Conservation (phyloP, 2,797 vertebrate species). For the Tapirus indicus region DNA sequence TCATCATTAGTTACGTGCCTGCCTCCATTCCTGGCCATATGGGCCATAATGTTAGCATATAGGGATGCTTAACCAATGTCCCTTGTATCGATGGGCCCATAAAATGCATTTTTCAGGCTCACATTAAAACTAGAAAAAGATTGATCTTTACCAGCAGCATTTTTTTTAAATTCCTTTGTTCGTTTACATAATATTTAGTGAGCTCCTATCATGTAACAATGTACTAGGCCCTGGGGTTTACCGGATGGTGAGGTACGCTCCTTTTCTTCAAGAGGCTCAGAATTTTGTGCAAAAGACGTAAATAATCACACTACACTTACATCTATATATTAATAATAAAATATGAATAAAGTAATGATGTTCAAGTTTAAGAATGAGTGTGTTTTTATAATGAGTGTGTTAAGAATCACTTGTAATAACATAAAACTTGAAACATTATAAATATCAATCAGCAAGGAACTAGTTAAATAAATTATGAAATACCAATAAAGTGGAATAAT, state of each 20-base stretch:
- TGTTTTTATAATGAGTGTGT: constrained; percentile 7
- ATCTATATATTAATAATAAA: background rate
- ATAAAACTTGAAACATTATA: background rate
- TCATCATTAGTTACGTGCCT: background rate
- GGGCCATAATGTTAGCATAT: background rate
- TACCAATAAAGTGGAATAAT: background rate
- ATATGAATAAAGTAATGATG: background rate
- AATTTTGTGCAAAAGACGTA: background rate
- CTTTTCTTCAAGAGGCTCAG: background rate
- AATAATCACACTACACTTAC: background rate
- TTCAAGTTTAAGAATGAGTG: background rate
- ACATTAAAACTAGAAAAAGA: constrained; percentile 38
- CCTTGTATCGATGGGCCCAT: background rate
- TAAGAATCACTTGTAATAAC: background rate
- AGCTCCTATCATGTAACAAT: background rate
- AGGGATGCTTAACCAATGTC: background rate
- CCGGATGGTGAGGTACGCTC: background rate
- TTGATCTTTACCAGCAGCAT: background rate
- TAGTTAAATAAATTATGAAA: background rate
- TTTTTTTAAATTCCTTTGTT: background rate
- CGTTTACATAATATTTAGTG: background rate
- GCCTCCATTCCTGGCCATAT: background rate
- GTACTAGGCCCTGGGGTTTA: background rate
- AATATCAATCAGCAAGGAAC: background rate
- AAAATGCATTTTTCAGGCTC: background rate